Evolutionary conservation across 2,113 vertebrate genomes (phyloP).

Genomic region (Chaetops frenatus): DNA sequence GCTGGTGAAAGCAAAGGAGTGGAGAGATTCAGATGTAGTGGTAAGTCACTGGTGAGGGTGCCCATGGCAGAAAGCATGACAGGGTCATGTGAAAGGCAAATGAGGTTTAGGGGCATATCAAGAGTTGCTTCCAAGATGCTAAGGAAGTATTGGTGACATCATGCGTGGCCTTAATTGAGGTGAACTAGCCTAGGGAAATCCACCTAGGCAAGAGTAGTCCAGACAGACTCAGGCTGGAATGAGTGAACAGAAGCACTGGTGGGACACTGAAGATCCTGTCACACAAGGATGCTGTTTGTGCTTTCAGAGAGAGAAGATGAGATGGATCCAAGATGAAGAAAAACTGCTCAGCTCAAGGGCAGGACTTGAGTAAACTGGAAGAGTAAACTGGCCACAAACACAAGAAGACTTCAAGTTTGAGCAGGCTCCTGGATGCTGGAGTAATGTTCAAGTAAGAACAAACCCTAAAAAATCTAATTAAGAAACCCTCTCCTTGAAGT

Average conservation of each 20-base stretch:
- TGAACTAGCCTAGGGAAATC: neutral
- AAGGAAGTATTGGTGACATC: neutral
- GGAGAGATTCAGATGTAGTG: neutral
- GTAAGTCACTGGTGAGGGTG: neutral
- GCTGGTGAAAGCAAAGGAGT: neutral
- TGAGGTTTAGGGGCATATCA: neutral
- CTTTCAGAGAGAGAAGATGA: neutral
- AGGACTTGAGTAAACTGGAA: neutral
- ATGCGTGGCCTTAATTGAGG: fast-evolving
- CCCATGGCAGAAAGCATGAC: fast-evolving
- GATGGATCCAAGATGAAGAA: neutral
- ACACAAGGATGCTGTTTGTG: neutral
- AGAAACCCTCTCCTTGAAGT: neutral
- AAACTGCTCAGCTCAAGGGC: neutral
- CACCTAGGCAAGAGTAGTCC: neutral
- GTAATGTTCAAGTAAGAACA: neutral
- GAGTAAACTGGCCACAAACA: neutral
- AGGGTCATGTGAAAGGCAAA: neutral
- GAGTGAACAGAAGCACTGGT: neutral
- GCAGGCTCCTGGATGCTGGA: neutral
- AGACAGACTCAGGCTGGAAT: neutral
- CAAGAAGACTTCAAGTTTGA: neutral
- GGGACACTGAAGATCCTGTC: neutral
- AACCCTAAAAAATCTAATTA: neutral
- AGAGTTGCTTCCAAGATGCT: neutral